phyloP scores from a whole-genome alignment of 2,113 vertebrate genomes.

The Antechinus flavipes region DNA sequence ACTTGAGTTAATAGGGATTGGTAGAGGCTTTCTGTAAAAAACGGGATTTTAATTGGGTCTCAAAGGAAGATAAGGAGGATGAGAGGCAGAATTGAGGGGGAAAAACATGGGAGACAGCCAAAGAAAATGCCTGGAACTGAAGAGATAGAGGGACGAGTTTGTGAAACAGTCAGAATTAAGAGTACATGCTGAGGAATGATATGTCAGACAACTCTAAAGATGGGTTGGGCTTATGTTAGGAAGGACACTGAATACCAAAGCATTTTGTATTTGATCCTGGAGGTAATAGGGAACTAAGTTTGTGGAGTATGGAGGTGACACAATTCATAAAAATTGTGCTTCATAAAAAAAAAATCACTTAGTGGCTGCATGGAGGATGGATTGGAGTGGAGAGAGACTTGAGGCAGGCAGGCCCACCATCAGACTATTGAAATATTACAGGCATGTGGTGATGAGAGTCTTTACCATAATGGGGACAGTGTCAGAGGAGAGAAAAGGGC shows the following conservation, averaged over 20 bases:
- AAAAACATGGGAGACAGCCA: neutral
- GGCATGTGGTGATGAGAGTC: neutral
- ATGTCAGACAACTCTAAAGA: neutral
- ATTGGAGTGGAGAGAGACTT: neutral
- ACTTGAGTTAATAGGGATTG: neutral
- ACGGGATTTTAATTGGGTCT: neutral
- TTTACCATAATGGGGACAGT: neutral
- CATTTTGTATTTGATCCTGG: neutral
- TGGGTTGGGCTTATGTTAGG: neutral
- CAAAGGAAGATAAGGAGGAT: neutral
- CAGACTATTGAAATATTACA: neutral
- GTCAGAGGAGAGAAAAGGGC: neutral
- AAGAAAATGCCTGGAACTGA: neutral
- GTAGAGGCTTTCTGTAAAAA: neutral
- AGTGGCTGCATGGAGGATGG: neutral
- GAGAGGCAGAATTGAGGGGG: neutral
- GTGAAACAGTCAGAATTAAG: neutral
- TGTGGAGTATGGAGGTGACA: neutral
- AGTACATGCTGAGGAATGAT: neutral
- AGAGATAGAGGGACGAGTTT: neutral
- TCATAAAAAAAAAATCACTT: neutral
- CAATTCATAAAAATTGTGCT: neutral
- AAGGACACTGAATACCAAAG: neutral
- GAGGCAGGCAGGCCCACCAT: neutral
- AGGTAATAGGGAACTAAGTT: neutral